phyloP scores from a whole-genome alignment of 1,140 invertebrate species.

The Cyphomyrmex costatus region DNA sequence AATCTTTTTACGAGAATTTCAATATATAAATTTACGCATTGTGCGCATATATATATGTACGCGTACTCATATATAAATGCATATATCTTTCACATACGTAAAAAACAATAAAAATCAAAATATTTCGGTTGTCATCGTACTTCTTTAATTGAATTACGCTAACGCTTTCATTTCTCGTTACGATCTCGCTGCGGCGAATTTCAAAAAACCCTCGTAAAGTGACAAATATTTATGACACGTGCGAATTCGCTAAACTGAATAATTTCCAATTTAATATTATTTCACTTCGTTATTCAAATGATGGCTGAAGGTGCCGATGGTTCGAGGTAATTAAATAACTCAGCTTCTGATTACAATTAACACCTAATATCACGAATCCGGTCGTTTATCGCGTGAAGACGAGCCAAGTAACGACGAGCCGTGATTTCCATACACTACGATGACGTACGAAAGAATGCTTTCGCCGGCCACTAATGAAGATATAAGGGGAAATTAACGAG shows the following conservation, averaged over 20 bases:
- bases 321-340: slow-evolving; percentile 63
- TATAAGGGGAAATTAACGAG: slow-evolving; percentile 12
- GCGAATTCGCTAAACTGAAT: not conserved
- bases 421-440: slow-evolving; percentile 5
- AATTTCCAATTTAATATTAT: not conserved
- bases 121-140: not conserved
- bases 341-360: slow-evolving; percentile 63
- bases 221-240: not conserved
- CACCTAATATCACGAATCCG: slow-evolving; percentile 59
- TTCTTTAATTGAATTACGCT: slow-evolving; percentile 37
- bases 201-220: not conserved
- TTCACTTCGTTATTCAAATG: not conserved
- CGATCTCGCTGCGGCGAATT: not conserved
- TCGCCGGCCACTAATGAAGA: slow-evolving; percentile 15
- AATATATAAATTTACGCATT: slow-evolving; percentile 35
- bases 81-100: not conserved
- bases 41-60: not conserved
- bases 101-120: slow-evolving; percentile 12
- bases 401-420: slow-evolving; percentile 54
- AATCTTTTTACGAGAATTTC: not conserved
- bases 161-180: slow-evolving; percentile 7
- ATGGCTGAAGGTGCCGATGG: not conserved
- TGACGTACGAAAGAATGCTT: slow-evolving; percentile 48
- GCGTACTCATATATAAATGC: not conserved
- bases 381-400: slow-evolving; percentile 62